These are phyloP conservation scores for Priocnemis perturbator DNA, from an alignment of 2,888 invertebrate genomes.

Conservation along the genomic window DNA sequence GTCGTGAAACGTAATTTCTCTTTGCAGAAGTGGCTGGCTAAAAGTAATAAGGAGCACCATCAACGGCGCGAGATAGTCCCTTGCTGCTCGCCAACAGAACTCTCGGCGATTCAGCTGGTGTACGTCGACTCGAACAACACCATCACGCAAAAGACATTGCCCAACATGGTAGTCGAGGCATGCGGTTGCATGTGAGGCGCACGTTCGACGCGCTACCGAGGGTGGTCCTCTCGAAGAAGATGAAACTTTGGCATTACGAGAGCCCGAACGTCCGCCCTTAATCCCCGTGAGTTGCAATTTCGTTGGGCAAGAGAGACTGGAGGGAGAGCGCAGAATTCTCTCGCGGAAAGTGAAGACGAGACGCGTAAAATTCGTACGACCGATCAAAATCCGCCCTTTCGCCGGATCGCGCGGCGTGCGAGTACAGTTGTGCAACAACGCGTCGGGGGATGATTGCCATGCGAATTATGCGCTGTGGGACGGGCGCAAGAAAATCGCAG, in stretches of 20 bases:
- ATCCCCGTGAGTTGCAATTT: conserved; percentile 2
- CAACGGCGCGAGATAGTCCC: conserved; percentile 82
- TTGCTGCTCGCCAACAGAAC: conserved; percentile 91
- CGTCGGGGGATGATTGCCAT: too few relatives aligned
- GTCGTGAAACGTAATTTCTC: conserved; percentile 14
- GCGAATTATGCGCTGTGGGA: too few relatives aligned
- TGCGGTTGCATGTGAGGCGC: conserved; percentile 88
- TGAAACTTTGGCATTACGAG: background rate
- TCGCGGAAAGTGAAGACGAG: background rate
- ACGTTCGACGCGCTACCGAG: background rate
- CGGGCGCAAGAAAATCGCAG: too few relatives aligned
- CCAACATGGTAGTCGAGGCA: conserved; percentile 94
- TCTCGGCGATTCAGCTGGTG: conserved; percentile 86
- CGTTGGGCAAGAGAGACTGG: background rate
- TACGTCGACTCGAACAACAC: conserved; percentile 88
- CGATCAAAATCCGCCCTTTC: conserved; percentile 5
- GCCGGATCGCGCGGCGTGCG: too few relatives aligned
- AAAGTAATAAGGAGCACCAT: conserved; percentile 63
- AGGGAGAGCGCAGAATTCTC: background rate
- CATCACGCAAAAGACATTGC: conserved; percentile 86
- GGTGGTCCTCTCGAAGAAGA: conserved; percentile 10
- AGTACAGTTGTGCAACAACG: too few relatives aligned
- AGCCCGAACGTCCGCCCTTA: background rate
- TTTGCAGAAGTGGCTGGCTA: conserved; percentile 10
- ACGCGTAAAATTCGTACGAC: background rate